Percentiles rank a stretch among this genome's conserved stretches.
phyloP scores from a whole-genome alignment of 2,113 vertebrate species.

The Lepisosteus osseus region DNA sequence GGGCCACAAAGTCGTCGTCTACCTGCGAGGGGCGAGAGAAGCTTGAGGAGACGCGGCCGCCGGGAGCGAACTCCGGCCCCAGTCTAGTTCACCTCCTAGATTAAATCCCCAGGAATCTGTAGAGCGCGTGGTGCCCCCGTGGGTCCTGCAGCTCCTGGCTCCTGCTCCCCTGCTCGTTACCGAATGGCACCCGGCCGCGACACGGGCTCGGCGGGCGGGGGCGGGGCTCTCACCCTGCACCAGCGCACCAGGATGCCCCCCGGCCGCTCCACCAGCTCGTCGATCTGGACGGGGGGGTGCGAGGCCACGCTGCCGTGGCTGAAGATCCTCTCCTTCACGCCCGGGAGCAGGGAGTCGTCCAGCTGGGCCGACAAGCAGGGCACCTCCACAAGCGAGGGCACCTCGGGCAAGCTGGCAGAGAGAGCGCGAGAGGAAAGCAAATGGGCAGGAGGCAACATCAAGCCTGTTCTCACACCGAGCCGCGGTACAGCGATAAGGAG shows the following conservation, averaged over 20 bases:
- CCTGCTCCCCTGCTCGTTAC: not conserved
- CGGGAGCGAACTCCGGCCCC: not conserved
- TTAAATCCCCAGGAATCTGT: too few species aligned
- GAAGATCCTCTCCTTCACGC: conserved; percentile 78
- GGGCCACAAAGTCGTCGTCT: conserved; percentile 85
- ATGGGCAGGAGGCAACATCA: too few species aligned
- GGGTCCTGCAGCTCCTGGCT: too few species aligned
- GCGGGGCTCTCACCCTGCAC: conserved; percentile 82
- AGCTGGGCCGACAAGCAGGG: conserved; percentile 92
- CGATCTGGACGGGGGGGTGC: conserved; percentile 89
- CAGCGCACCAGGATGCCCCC: conserved; percentile 90
- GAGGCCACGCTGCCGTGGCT: conserved; percentile 85
- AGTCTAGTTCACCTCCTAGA: too few species aligned
- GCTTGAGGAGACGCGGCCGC: too few species aligned
- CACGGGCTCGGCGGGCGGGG: not conserved
- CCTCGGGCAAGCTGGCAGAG: conserved; percentile 85
- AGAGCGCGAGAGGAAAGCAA: too few species aligned
- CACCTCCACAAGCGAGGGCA: conserved; percentile 90
- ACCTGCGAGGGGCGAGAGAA: conserved; percentile 61
- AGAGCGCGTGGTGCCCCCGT: too few species aligned
- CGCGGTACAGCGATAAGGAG: too few species aligned
- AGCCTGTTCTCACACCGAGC: too few species aligned
- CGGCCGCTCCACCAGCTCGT: conserved; percentile 89
- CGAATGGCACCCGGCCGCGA: not conserved
- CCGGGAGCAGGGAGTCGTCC: conserved; percentile 84